Conservation (phyloP, 1,140 invertebrate genomes). For the Pachyrhynchus sulphureomaculatus region DNA sequence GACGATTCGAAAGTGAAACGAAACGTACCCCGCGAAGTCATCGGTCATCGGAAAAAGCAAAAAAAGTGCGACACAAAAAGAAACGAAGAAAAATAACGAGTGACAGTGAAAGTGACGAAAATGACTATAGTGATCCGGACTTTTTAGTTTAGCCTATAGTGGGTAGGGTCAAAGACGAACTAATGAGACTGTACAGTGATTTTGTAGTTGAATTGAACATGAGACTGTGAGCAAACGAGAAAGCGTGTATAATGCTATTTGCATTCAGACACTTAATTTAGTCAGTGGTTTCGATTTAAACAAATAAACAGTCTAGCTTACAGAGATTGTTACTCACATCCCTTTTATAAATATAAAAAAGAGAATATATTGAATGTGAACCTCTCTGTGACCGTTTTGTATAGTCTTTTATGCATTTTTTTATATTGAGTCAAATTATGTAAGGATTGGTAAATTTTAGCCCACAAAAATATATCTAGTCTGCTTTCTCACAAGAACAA, state of each 20-base stretch:
- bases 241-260: slow-evolving; percentile 10
- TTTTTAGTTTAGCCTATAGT: slow-evolving; percentile 55
- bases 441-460: slow-evolving; percentile 13
- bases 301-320: slow-evolving; percentile 23
- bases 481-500: no score
- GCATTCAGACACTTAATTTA: not conserved
- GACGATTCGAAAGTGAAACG: slow-evolving; percentile 54
- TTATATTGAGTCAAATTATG: slow-evolving; percentile 29
- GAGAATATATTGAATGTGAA: slow-evolving; percentile 39
- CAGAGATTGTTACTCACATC: slow-evolving; percentile 36
- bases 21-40: slow-evolving; percentile 58
- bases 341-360: slow-evolving; percentile 42
- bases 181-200: slow-evolving; percentile 40
- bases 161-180: slow-evolving; percentile 4
- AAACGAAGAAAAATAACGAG: slow-evolving; percentile 63
- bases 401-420: slow-evolving; percentile 41
- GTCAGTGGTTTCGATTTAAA: slow-evolving; percentile 15
- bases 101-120: slow-evolving; percentile 58
- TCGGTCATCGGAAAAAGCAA: slow-evolving; percentile 61
- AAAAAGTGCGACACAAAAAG: slow-evolving; percentile 70
- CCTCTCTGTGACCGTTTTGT: slow-evolving; percentile 39
- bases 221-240: not conserved
- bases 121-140: slow-evolving; percentile 71
- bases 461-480: slow-evolving; percentile 21
- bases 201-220: slow-evolving; percentile 34